Base-by-base conservation (phyloP, 2,797 vertebrate species). In the Cryptoblepharus egeriae region DNA sequence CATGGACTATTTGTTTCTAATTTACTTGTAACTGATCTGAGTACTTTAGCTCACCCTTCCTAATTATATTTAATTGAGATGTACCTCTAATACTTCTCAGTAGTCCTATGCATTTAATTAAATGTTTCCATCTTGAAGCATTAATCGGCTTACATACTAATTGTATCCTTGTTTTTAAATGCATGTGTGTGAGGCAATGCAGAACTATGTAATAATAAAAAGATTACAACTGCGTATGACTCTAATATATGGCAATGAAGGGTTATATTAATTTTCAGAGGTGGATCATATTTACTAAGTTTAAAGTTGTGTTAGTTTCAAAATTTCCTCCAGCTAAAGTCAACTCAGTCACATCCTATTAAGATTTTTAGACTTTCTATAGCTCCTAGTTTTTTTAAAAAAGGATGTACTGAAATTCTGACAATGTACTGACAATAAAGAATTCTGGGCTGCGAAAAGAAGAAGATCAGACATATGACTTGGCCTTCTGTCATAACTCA, bases 1-100 rank as follows among this genome's bases (percentile, higher is more conserved):
- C 81, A 87, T 75, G 5, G 84, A 42, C 4, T 87, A 79, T 57
- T 77, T 79, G 30, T 69, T 90, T 65, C 67, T 83, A 77, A 68
- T 26, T 68, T 85, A 83, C 75, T 83, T 90, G 18, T 70, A 72
- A 71, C 15, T 83, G 22, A 78, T 83, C 79, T 1, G 77, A 7
- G 0, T 86, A 28, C 4, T 42, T 82, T 39, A 72, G 0, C 2
- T 88, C 28, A 0, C 0, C 49, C 63, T 84, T 88, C 60, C 82
- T 67, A 83, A 58, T 80, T 80, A 39, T 12, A 78, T 20, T 20
- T 75, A 87, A 60, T 64, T 81, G 45, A 82, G 12, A 85, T 60
- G 1, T 58, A 28, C 7, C 0, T 88, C 77, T 89, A 30, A 73
- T 55, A 24, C 63, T 88, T 86, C 65, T 28, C 26, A 85, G 83